phyloP scores from a whole-genome alignment of 1,140 invertebrate genomes.

The Octopus bimaculoides region DNA sequence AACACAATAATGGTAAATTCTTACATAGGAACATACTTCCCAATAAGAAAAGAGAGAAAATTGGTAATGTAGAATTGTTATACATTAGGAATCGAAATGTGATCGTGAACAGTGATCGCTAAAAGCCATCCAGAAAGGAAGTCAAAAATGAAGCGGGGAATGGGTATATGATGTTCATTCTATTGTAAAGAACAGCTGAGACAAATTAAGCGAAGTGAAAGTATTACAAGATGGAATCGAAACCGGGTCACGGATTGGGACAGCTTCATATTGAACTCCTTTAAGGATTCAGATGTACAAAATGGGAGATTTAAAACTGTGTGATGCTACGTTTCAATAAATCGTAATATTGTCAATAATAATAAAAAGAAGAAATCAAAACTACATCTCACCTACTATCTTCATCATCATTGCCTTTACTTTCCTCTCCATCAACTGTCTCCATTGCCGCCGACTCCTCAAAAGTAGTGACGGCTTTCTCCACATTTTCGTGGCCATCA shows the following conservation, averaged over 20 bases:
- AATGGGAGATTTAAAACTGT: background rate
- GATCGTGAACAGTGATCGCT: too few relatives aligned
- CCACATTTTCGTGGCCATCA: background rate
- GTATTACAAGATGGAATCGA: background rate
- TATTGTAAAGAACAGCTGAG: too few relatives aligned
- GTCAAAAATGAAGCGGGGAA: too few relatives aligned
- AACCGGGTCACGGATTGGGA: background rate
- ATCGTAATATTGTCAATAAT: background rate
- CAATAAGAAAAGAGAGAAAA: too few relatives aligned
- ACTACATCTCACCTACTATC: constrained; percentile 4
- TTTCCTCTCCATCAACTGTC: constrained; percentile 7
- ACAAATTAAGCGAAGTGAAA: background rate
- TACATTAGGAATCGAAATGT: too few relatives aligned
- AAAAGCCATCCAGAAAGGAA: too few relatives aligned
- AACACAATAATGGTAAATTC: too few relatives aligned
- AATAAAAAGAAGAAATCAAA: background rate
- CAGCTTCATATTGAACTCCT: background rate
- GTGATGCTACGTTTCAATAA: background rate
- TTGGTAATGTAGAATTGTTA: too few relatives aligned
- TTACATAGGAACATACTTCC: too few relatives aligned
- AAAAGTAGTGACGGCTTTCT: background rate
- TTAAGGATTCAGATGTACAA: background rate
- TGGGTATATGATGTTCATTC: too few relatives aligned
- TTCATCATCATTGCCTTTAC: constrained; percentile 14
- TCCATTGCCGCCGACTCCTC: background rate